Percentiles rank a stretch among this genome's conserved stretches.
Evolutionary conservation across 2,113 vertebrate genomes (phyloP).

Genomic region (Nematolebias whitei): DNA sequence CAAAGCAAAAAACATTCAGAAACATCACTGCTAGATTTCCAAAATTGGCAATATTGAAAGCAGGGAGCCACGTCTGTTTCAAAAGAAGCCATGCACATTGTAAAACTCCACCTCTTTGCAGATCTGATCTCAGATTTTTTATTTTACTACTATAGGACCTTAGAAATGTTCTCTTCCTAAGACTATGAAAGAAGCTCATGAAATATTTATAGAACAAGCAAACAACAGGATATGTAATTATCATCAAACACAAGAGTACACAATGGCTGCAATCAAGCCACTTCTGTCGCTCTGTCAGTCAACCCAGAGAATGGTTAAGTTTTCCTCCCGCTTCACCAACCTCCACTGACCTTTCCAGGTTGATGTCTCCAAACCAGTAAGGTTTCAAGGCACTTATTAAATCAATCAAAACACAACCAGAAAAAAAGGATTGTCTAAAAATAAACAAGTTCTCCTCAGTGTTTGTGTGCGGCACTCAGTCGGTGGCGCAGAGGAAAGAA

Average conservation of each 20-base stretch:
- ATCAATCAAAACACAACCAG: constrained; percentile 57
- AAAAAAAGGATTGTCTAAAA: constrained; percentile 30
- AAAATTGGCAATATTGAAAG: neutral
- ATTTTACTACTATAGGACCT: constrained; percentile 11
- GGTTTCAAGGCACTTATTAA: constrained; percentile 44
- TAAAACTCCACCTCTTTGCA: neutral
- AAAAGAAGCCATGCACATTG: constrained; percentile 15
- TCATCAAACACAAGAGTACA: constrained; percentile 76
- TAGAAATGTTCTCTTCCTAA: constrained; percentile 26
- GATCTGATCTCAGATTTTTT: neutral
- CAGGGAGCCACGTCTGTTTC: neutral
- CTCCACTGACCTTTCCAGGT: constrained; percentile 61
- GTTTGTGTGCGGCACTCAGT: constrained; percentile 1
- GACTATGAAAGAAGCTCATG: constrained; percentile 48
- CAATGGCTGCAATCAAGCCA: constrained; percentile 80
- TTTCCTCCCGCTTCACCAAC: constrained; percentile 54
- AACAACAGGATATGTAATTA: constrained; percentile 79
- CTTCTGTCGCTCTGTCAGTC: constrained; percentile 60
- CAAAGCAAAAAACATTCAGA: neutral
- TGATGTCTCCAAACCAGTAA: constrained; percentile 41
- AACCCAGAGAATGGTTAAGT: constrained; percentile 65
- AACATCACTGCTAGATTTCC: constrained; percentile 10
- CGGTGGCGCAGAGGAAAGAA: constrained; percentile 5
- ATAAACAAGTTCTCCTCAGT: constrained; percentile 40
- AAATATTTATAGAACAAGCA: constrained; percentile 66